Base-by-base conservation (phyloP, 2,113 vertebrate species). In the Romanogobio albipinnatus region DNA sequence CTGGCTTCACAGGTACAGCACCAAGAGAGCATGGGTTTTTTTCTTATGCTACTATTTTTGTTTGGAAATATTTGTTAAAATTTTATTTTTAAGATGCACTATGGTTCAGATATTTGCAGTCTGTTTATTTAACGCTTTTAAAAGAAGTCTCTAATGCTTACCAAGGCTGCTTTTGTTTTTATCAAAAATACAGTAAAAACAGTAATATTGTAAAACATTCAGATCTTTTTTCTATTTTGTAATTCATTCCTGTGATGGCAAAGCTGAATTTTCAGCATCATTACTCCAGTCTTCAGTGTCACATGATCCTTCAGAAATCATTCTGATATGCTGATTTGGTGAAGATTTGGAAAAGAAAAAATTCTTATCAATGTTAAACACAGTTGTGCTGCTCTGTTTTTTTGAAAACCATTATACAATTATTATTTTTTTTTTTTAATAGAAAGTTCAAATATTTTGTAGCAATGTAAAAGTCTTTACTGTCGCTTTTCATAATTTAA, bases 1-100 rank as follows among this genome's bases (percentile, higher is more conserved):
- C 98, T 73, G 97, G 98, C 62, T 99, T 99, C 90, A 94, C 95
- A 80, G 97, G 98, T 99, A 91, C 83, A 83, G 0, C 2, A 22
- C 66, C 15, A 64, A 66, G 62, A 66, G 62, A 17, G 29, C 14
- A 11, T 24, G 13, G 26, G 5, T 8, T 29, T 3, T 62, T 62
- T 53, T 1, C 29, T 64, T 64, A 29, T 3, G 61, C 62, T 66
- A 14, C 29, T 33, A 17, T 17, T 66, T 33, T 66, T 53, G 51
- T 53, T 17, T 29, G 9, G 14, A 3, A 33, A 8, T 6, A 9
- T 33, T 33, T 66, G 62, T 10, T 3, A 0, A 3, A 5, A 0
- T 36, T 36, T 36, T 5, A 5, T 36, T 68, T 17, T 7, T 66
- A 66, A 66, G 15, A 2, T 68, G 1, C 33, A 39, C 33, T 39